Percentiles rank a stretch among this genome's conserved stretches.
These are phyloP conservation scores for Drosophila nr. perissopoda DNA, from an alignment of 2,888 invertebrate genomes.

Conservation along the genomic window DNA sequence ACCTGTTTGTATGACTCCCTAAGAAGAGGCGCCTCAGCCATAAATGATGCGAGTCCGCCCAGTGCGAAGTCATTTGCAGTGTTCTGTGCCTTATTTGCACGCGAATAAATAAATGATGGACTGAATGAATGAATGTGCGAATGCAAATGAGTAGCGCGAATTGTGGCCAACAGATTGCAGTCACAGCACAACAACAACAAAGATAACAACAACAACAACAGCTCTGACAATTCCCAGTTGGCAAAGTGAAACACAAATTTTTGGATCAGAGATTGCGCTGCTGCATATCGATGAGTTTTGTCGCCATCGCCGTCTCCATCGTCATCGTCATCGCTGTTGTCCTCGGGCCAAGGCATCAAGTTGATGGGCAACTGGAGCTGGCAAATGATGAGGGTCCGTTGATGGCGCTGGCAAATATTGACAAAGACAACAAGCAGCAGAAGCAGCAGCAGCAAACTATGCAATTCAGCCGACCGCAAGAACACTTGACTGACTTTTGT, in stretches of 20 bases:
- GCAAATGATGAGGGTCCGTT: slow-evolving; percentile 26
- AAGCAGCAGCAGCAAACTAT: slow-evolving; percentile 17
- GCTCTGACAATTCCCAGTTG: slow-evolving; percentile 9
- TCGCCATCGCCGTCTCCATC: not conserved
- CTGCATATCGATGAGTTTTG: slow-evolving; percentile 67
- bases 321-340: slow-evolving; percentile 9
- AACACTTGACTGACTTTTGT: slow-evolving; percentile 77
- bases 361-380: slow-evolving; percentile 25
- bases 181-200: not conserved
- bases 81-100: slow-evolving; percentile 18
- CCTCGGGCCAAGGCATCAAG: slow-evolving; percentile 43
- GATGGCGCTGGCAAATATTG: slow-evolving; percentile 65
- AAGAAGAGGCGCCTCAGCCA: not conserved
- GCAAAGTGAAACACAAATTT: slow-evolving; percentile 21
- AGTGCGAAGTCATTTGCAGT: slow-evolving; percentile 6
- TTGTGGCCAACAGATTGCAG: slow-evolving; percentile 48
- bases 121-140: slow-evolving; percentile 49
- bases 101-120: slow-evolving; percentile 67
- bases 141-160: slow-evolving; percentile 65
- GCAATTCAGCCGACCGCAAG: slow-evolving; percentile 46
- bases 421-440: slow-evolving; percentile 50
- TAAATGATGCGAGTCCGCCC: slow-evolving; percentile 7
- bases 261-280: slow-evolving; percentile 48
- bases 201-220: too few relatives aligned
- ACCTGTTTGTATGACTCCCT: slow-evolving; percentile 12